A percentile compares a stretch with the other conserved stretches of the same genome.
Evolutionary conservation across 2,797 vertebrate species (phyloP).

Genomic region (Poeciliopsis gracilis): DNA sequence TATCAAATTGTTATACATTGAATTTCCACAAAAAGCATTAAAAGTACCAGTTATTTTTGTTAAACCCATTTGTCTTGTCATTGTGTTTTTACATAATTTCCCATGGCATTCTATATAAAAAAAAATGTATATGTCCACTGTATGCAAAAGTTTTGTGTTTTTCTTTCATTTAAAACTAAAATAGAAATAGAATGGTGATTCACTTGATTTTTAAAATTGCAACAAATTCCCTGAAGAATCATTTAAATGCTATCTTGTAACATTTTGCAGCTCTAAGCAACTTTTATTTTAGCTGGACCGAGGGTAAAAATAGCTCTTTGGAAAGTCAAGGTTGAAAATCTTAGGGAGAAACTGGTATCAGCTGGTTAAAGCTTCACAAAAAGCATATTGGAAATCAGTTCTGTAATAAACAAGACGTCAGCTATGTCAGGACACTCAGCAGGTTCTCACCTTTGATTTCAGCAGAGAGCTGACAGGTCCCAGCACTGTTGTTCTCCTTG

Average conservation of each 20-base stretch:
- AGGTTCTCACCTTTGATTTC: constrained; percentile 79
- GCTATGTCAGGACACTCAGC: constrained; percentile 25
- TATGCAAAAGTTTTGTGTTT: not conserved
- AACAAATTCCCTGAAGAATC: not conserved
- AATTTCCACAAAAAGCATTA: not conserved
- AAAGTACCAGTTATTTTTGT: not conserved
- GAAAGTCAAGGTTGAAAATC: not conserved
- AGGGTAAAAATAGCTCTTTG: not conserved
- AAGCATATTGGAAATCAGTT: not conserved
- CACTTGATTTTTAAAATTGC: not conserved
- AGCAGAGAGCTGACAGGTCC: constrained; percentile 80
- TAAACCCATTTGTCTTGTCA: not conserved
- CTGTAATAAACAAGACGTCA: constrained; percentile 26
- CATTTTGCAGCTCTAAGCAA: not conserved
- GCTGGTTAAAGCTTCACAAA: not conserved
- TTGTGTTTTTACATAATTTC: not conserved
- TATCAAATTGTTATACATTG: not conserved
- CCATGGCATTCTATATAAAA: not conserved
- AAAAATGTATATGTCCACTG: not conserved
- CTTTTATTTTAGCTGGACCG: not conserved
- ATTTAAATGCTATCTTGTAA: not conserved
- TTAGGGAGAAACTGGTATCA: not conserved
- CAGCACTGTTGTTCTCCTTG: constrained; percentile 86
- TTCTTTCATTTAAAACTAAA: not conserved
- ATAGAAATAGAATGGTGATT: not conserved